phyloP scores from a whole-genome alignment of 2,888 invertebrate species.

The Marronus borbonicus region DNA sequence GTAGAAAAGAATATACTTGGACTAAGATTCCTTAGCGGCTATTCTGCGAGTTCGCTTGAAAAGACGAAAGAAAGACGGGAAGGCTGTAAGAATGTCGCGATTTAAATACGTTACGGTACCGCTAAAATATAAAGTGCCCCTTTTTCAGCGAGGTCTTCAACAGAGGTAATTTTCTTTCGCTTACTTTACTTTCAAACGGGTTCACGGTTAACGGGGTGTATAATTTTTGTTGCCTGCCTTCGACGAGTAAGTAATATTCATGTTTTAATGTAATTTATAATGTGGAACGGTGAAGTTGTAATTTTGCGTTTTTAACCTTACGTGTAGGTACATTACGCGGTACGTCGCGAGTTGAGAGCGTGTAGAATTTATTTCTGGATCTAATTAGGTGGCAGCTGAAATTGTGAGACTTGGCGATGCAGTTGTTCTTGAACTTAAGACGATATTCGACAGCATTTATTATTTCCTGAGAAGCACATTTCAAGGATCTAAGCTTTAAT shows the following conservation, averaged over 20 bases:
- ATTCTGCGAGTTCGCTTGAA: not conserved
- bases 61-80: constrained; percentile 2
- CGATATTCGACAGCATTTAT: too few species aligned
- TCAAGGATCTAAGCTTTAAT: too few species aligned
- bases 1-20: constrained; percentile 6
- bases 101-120: constrained; percentile 23
- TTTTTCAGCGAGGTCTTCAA: constrained; percentile 14
- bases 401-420: not conserved
- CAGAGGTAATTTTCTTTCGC: constrained; percentile 35
- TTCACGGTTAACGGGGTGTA: constrained; percentile 25
- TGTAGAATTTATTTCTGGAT: constrained; percentile 6
- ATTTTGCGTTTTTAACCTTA: constrained; percentile 2
- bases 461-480: too few species aligned
- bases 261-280: constrained; percentile 31
- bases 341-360: not conserved
- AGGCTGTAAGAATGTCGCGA: constrained; percentile 13
- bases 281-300: constrained; percentile 22
- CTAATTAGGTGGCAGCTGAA: constrained; percentile 15
- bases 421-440: not conserved
- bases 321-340: not conserved
- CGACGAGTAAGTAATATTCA: constrained; percentile 22
- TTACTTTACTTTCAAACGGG: constrained; percentile 32
- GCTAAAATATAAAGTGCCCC: constrained; percentile 31
- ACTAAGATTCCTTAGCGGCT: not conserved
- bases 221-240: constrained; percentile 29